phyloP scores from a whole-genome alignment of 2,888 invertebrate genomes.

The Drosophila prolongata region DNA sequence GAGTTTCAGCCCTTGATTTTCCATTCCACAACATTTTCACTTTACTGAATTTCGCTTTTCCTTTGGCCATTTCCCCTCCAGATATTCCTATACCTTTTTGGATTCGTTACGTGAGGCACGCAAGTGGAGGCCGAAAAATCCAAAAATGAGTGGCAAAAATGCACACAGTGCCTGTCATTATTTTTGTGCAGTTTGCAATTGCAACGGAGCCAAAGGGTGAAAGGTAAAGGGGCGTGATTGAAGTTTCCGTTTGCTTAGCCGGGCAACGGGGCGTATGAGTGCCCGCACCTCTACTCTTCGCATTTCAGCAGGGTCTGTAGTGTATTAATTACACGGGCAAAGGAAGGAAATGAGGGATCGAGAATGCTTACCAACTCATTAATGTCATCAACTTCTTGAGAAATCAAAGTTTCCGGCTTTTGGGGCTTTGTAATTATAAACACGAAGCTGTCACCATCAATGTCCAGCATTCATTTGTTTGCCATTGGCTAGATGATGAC shows the following conservation, averaged over 20 bases:
- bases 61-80: not conserved
- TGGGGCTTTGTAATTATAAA: conserved; percentile 51
- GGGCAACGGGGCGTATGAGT: conserved; percentile 28
- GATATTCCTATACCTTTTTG: not conserved
- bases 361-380: conserved; percentile 27
- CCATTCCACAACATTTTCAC: conserved; percentile 18
- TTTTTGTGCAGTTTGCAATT: conserved; percentile 54
- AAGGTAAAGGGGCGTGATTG: conserved; percentile 41
- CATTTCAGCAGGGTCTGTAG: conserved; percentile 4
- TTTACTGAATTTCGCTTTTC: conserved; percentile 17
- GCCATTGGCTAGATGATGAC: conserved; percentile 41
- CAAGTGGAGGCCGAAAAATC: conserved; percentile 22
- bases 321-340: conserved; percentile 25
- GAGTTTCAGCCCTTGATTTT: not conserved
- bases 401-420: conserved; percentile 49
- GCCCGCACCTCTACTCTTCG: conserved; percentile 21
- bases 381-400: conserved; percentile 41
- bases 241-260: conserved; percentile 46
- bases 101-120: conserved; percentile 36
- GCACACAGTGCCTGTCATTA: conserved; percentile 60
- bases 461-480: conserved; percentile 44
- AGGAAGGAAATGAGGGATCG: not conserved
- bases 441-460: conserved; percentile 50
- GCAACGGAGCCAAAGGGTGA: not conserved
- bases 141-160: conserved; percentile 36